Conservation (phyloP, 2,113 vertebrate genomes). For the Menura novaehollandiae region DNA sequence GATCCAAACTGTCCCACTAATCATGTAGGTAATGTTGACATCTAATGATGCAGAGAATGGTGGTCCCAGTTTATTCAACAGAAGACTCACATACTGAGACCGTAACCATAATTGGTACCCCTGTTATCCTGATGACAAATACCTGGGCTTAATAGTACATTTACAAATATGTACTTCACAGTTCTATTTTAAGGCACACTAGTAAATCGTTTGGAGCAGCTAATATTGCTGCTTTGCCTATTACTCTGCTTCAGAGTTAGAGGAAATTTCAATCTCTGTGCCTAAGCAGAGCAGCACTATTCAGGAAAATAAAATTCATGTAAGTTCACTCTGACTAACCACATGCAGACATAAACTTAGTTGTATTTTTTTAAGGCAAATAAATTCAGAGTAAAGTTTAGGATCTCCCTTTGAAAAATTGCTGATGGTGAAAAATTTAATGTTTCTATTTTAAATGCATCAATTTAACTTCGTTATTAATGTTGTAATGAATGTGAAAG, state of each 20-base stretch:
- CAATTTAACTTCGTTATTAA: background rate
- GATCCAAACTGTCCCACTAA: background rate
- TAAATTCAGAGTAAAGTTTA: background rate
- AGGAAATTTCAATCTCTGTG: background rate
- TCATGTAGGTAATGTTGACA: background rate
- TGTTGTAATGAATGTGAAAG: background rate
- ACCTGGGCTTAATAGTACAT: background rate
- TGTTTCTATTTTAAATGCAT: background rate
- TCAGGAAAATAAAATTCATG: background rate
- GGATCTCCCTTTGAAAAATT: background rate
- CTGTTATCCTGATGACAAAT: background rate
- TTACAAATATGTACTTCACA: background rate
- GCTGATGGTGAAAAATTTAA: background rate
- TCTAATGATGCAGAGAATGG: background rate
- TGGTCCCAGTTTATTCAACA: background rate
- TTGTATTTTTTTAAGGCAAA: background rate
- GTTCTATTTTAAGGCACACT: background rate
- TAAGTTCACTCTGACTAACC: background rate
- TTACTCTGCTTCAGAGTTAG: background rate
- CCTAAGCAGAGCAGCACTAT: background rate
- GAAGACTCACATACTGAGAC: background rate
- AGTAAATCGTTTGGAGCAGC: background rate
- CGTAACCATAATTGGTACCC: background rate
- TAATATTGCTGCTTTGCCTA: background rate
- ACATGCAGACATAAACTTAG: background rate